Evolutionary conservation across 2,113 vertebrate genomes (phyloP).

Genomic region (Spizaetus ornatus): DNA sequence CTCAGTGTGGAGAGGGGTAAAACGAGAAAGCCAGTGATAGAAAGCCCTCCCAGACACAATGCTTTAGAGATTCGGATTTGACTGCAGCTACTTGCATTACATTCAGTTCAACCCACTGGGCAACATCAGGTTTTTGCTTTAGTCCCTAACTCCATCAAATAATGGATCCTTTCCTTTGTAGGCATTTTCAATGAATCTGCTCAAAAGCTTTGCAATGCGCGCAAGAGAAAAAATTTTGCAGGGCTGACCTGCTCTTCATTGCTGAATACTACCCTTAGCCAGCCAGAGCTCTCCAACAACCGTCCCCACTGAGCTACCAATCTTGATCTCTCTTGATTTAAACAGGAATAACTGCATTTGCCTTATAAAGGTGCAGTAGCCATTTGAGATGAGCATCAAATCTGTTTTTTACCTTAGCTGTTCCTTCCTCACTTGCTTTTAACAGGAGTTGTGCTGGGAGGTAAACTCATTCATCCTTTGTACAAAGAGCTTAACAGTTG

Average conservation of each 20-base stretch:
- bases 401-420: fast-evolving
- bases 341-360: neutral
- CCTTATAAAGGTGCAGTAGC: neutral
- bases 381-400: neutral
- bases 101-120: neutral
- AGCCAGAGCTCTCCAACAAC: neutral
- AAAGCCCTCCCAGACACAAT: neutral
- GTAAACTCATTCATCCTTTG: neutral
- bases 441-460: neutral
- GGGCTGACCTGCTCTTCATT: neutral
- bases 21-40: neutral
- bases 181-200: neutral
- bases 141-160: neutral
- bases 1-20: neutral
- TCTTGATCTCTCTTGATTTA: neutral
- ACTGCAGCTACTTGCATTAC: neutral
- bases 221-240: neutral
- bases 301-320: neutral
- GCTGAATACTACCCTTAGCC: neutral
- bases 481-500: neutral
- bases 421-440: neutral
- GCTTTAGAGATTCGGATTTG: neutral
- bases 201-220: neutral
- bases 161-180: neutral
- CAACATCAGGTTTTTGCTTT: neutral